phyloP scores from a whole-genome alignment of 1,140 invertebrate genomes.

The Heliconius congener region DNA sequence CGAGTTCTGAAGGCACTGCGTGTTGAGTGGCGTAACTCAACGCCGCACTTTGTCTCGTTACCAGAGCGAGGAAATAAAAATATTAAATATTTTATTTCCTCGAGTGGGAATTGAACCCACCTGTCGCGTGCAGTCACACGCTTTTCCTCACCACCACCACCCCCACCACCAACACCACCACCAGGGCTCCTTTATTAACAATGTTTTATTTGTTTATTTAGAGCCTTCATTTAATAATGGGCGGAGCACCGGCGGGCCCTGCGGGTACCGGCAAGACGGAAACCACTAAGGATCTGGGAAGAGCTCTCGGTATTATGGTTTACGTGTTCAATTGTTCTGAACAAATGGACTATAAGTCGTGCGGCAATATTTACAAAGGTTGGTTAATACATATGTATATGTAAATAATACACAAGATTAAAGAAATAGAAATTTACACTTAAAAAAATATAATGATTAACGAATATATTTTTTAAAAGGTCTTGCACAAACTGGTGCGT shows the following conservation, averaged over 20 bases:
- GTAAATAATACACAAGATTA: background rate
- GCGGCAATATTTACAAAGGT: conserved; percentile 94
- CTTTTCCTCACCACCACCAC: too few relatives aligned
- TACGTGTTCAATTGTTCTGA: conserved; percentile 98
- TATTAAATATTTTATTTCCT: too few relatives aligned
- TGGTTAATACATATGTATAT: conserved; percentile 17
- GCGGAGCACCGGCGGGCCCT: conserved; percentile 94
- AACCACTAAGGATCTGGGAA: conserved; percentile 95
- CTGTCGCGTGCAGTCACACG: too few relatives aligned
- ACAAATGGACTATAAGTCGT: conserved; percentile 98
- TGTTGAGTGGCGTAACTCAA: too few relatives aligned
- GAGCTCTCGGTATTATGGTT: conserved; percentile 95
- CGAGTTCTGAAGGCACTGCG: too few relatives aligned
- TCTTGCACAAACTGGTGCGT: conserved; percentile 94
- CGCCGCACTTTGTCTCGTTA: too few relatives aligned
- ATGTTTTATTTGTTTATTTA: conserved; percentile 63
- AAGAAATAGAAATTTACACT: too few relatives aligned
- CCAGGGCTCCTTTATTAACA: too few relatives aligned
- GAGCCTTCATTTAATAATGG: conserved; percentile 94
- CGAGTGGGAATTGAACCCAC: too few relatives aligned
- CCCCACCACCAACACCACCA: too few relatives aligned
- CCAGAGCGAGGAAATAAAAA: too few relatives aligned
- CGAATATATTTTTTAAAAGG: conserved; percentile 67
- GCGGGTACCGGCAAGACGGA: conserved; percentile 95
- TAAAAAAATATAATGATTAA: too few relatives aligned